Conservation (phyloP, 2,888 invertebrate species). For the Melanargia galathea region DNA sequence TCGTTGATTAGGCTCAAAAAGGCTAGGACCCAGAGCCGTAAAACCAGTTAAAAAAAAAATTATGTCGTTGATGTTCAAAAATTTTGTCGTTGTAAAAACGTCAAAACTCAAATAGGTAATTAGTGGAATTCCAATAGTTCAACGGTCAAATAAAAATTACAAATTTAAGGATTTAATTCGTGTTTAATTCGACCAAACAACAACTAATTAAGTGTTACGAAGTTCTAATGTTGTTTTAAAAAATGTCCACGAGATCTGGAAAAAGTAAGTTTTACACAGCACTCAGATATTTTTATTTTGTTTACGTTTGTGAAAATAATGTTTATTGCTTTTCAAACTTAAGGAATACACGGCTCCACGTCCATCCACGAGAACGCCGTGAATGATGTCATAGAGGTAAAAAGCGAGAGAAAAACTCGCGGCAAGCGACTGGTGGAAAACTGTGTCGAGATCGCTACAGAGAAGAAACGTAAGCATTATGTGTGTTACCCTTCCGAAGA, state of each 20-base stretch:
- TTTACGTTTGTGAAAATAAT: slow-evolving; percentile 2
- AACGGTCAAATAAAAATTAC: neutral
- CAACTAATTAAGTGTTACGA: neutral
- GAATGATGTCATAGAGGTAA: slow-evolving; percentile 18
- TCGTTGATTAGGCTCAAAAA: too few species aligned
- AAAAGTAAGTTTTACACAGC: slow-evolving; percentile 62
- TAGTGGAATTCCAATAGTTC: neutral
- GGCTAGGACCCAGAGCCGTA: too few species aligned
- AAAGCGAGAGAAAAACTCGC: slow-evolving; percentile 58
- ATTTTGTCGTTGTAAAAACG: neutral
- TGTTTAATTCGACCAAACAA: neutral
- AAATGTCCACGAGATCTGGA: slow-evolving; percentile 73
- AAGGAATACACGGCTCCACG: slow-evolving; percentile 66
- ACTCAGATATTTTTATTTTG: neutral
- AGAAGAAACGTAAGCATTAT: slow-evolving; percentile 61
- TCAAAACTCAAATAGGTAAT: too few species aligned
- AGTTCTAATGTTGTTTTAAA: slow-evolving; percentile 26
- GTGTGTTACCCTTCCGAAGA: slow-evolving; percentile 64
- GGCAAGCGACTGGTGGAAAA: slow-evolving; percentile 57
- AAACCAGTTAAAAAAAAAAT: too few species aligned
- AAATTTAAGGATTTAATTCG: neutral
- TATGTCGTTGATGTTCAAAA: too few species aligned
- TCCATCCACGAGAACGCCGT: slow-evolving; percentile 50
- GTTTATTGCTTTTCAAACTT: slow-evolving; percentile 35
- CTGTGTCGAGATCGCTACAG: slow-evolving; percentile 41